Conservation (phyloP, 2,113 vertebrate genomes). For the Chaetodon trifascialis region DNA sequence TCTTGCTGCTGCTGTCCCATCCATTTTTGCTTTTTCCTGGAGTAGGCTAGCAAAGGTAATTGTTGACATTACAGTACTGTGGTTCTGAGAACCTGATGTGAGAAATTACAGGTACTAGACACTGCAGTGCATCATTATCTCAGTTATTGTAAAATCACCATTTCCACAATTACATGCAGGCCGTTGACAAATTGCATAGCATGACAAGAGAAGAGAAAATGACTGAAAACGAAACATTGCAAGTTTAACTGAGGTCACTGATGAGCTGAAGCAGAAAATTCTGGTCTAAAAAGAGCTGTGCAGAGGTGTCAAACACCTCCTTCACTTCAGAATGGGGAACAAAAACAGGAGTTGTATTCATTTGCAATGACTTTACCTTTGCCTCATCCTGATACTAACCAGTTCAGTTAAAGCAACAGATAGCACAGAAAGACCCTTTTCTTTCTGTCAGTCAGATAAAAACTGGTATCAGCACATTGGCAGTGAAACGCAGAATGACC, state of each 20-base stretch:
- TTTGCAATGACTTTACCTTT: neutral
- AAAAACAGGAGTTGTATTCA: neutral
- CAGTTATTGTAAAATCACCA: neutral
- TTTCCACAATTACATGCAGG: neutral
- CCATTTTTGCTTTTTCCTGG: neutral
- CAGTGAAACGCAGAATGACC: neutral
- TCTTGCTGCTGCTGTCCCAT: neutral
- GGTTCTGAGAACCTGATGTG: neutral
- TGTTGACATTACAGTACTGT: neutral
- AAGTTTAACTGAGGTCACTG: neutral
- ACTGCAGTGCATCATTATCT: neutral
- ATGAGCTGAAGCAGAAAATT: neutral
- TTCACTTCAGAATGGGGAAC: neutral
- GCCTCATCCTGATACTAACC: neutral
- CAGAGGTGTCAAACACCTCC: neutral
- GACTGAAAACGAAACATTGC: neutral
- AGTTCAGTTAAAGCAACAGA: neutral
- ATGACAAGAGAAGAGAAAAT: neutral
- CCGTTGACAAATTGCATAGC: neutral
- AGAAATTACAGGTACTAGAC: neutral
- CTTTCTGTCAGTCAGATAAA: conserved; percentile 3
- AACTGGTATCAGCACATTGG: conserved; percentile 5
- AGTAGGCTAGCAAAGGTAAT: neutral
- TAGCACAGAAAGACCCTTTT: neutral
- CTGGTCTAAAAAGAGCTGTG: neutral